Evolutionary conservation across 2,113 vertebrate species (phyloP), one percentile per base, ranked within the genome.

Genomic region (Speoplatyrhinus poulsoni): DNA sequence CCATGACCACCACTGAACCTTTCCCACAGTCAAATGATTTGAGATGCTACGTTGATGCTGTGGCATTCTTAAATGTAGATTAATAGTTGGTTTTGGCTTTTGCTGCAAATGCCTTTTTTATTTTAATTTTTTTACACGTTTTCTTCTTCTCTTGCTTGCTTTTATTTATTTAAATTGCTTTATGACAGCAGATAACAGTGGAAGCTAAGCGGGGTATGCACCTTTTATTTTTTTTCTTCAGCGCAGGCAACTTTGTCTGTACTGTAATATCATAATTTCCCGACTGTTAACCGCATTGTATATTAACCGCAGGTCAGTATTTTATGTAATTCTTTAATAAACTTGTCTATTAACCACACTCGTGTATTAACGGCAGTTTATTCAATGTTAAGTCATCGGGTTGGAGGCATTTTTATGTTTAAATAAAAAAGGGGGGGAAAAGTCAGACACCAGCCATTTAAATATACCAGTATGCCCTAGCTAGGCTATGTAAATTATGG

Each of bases 71-170:
- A 62, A 72, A 48, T 49, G 65, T 68, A 60, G 56, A 16, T 32
- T n/a, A 65, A 55, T 41, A 48, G 0, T 60, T 55, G n/a, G 67
- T 52, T 62, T 67, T 71, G 82, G 75, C 33, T 69, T 70, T 17
- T 48, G 17, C 12, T 60, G 58, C 41, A 60, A 68, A 75, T 65
- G 67, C 49, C 59, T 79, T 50, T 61, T 53, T 77, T 82, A 9
- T 41, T 70, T 71, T 65, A n/a, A n/a, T 53, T 47, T 16, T 2
- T 13, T 55, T 15, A 3, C n/a, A n/a, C n/a, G n/a, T 55, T 55
- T 13, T 13, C 11, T 8, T 16, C 17, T 57, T 49, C 12, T 12
- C n/a, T 11, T 26, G 17, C n/a, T 26, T 57, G 3, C 19, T 26
- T 26, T 26, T 26, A 26, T 26, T 19, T 19, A 19, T 26, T 13